A percentile compares a stretch with the other conserved stretches of the same genome.
Conservation (phyloP, 2,113 vertebrate genomes). For the Callocephalon fimbriatum region DNA sequence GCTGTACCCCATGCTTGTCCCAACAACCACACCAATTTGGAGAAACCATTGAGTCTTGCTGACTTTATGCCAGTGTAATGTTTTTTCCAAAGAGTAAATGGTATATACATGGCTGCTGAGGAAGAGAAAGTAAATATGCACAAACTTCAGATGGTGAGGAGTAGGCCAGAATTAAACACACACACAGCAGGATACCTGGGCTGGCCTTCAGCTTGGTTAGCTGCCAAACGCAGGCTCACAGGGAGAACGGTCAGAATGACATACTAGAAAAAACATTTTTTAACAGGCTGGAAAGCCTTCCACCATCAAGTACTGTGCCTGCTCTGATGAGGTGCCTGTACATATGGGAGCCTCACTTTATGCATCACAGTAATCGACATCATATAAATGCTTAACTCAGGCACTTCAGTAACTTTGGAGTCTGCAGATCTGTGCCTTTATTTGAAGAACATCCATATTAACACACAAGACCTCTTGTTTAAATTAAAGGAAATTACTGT, state of each 20-base stretch:
- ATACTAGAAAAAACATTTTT: constrained; percentile 26
- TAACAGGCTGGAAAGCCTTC: not conserved
- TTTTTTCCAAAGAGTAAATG: not conserved
- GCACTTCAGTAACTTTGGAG: not conserved
- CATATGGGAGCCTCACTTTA: not conserved
- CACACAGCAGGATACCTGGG: not conserved
- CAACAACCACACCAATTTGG: not conserved
- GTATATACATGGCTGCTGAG: not conserved
- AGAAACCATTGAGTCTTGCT: not conserved
- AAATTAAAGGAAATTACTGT: not conserved
- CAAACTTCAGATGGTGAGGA: not conserved
- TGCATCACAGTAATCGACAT: not conserved
- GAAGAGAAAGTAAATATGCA: not conserved
- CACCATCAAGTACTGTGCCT: not conserved
- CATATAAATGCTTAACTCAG: not conserved
- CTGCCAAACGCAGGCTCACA: constrained; percentile 2
- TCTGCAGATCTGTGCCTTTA: not conserved
- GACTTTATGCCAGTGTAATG: not conserved
- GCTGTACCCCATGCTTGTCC: not conserved
- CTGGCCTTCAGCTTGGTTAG: not conserved
- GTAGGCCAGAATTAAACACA: not conserved
- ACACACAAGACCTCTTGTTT: constrained; percentile 33
- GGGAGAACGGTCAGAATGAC: constrained; percentile 29
- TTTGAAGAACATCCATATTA: not conserved
- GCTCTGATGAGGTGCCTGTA: not conserved